Evolutionary conservation across 2,797 vertebrate genomes (phyloP), one percentile per base, ranked within the genome.

Genomic region (Syngnathus acus): DNA sequence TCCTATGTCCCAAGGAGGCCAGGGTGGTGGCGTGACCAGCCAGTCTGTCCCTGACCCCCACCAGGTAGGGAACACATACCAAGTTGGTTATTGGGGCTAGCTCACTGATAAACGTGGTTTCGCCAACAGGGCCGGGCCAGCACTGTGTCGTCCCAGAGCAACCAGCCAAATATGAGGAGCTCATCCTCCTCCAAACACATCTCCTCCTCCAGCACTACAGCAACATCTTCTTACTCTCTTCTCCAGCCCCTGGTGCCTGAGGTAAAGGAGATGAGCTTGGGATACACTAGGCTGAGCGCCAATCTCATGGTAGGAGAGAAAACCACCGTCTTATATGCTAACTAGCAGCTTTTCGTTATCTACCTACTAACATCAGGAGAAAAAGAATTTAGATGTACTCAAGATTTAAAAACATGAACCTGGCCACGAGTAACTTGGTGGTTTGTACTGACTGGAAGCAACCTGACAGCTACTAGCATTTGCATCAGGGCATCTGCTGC

Each of bases 281-380:
- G 87, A 84, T 89, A 89, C 88, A 89, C 88, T 87, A 89, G 88
- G 79, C 87, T 89, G 87, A 89, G 83, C 86, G 86, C 85, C 86
- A 83, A 89, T 85, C 82, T 78, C 83, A 89, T 89, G 88, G 88
- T 89, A 89, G 85, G 88, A 89, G 78, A 85, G 80, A 81, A 76
- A 73, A 26, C 78, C 73, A 40, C 76, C 64, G 47, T 59, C 73
- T n/a, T 72, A 7, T 66, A 77, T 72, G 69, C 80, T 70, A 72
- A 72, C 70, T 77, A 67, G 61, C 72, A 68, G 54, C 72, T 75
- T 68, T 63, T 73, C 73, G 69, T 72, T 69, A 64, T 82, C 76
- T 82, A 67, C 65, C 72, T 80, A 82, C 85, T 86, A 87, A 86
- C 80, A 65, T 32, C 68, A 74, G 73, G 62, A 70, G 40, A 79